These are phyloP conservation scores for Formicarius rufipectus DNA, from an alignment of 2,113 vertebrate genomes.

Conservation along the genomic window DNA sequence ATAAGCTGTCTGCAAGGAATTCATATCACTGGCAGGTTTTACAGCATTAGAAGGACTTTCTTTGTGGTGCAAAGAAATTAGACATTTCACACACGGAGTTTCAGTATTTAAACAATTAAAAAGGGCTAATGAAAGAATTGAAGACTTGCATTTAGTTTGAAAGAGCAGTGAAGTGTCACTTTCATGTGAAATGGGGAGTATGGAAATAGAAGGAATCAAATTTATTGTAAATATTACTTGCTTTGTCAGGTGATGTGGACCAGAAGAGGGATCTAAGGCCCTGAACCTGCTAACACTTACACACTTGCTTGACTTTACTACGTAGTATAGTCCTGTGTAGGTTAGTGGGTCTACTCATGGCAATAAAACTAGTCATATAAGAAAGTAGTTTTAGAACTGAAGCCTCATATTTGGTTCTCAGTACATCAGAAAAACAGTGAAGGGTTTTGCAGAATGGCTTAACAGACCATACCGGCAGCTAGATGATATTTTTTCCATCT, in stretches of 20 bases:
- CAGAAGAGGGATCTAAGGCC: background rate
- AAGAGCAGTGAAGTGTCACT: background rate
- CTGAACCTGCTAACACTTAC: background rate
- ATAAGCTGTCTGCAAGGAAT: background rate
- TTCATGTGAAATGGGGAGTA: background rate
- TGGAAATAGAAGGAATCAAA: background rate
- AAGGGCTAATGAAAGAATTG: background rate
- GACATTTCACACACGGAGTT: rapidly evolving
- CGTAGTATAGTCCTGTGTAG: background rate
- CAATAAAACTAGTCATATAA: background rate
- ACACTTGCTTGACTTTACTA: background rate
- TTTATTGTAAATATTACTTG: background rate
- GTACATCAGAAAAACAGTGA: background rate
- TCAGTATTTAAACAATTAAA: background rate
- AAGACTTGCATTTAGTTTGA: background rate
- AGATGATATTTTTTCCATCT: background rate
- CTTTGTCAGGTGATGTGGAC: background rate
- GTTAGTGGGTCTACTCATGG: background rate
- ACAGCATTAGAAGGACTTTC: background rate
- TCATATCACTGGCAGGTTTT: background rate
- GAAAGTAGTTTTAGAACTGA: background rate
- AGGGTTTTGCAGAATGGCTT: background rate
- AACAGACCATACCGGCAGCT: background rate
- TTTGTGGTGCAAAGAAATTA: background rate
- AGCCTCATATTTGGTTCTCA: background rate